Evolutionary conservation across 2,113 vertebrate genomes (phyloP).

Genomic region (rat (Rattus norvegicus)): GRCr8 NC_086022.1:53305001-53305500

Average conservation of each 20-base stretch:
- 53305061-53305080: background rate
- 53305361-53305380: background rate
- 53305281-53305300: constrained; percentile 19
- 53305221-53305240: constrained; percentile 33
- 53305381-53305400: background rate
- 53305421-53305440: background rate
- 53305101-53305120: background rate
- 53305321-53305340: constrained; percentile 8
- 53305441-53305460: background rate
- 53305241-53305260: background rate
- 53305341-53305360: background rate
- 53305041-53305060: background rate
- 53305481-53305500: background rate
- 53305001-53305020: background rate
- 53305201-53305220: background rate
- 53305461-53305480: background rate
- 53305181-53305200: background rate
- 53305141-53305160: background rate
- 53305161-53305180: background rate
- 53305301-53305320: background rate
- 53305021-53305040: background rate
- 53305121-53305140: background rate
- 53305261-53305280: constrained; percentile 26
- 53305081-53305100: background rate
- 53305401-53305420: background rate